phyloP scores from a whole-genome alignment of 2,113 vertebrate species.

The Motacilla alba region DNA sequence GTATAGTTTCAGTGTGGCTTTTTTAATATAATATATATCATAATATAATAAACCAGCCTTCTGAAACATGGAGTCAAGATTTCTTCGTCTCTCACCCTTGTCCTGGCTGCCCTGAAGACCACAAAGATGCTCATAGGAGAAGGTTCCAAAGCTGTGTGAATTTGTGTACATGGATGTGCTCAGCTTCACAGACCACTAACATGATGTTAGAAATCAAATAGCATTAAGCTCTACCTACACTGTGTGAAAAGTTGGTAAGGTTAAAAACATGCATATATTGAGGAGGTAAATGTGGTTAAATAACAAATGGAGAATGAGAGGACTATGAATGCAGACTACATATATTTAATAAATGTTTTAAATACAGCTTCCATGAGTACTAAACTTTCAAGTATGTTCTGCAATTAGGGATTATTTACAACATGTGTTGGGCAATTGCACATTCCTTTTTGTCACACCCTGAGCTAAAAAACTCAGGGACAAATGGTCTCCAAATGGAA shows the following conservation, averaged over 20 bases:
- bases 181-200: not conserved
- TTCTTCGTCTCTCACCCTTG: no score
- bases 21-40: no score
- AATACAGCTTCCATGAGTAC: not conserved
- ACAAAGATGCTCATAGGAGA: not conserved
- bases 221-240: not conserved
- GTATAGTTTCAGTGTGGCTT: no score
- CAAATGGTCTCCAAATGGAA: slow-evolving; percentile 20
- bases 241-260: not conserved
- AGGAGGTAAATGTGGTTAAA: not conserved
- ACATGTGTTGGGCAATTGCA: not conserved
- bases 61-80: no score
- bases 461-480: not conserved
- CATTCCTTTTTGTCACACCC: slow-evolving; percentile 16
- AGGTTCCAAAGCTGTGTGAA: not conserved
- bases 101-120: no score
- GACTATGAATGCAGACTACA: not conserved
- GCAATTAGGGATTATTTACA: not conserved
- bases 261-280: not conserved
- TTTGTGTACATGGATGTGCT: not conserved
- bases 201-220: not conserved
- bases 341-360: not conserved
- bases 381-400: not conserved
- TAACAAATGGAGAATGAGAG: not conserved
- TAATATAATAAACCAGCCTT: no score